Evolutionary conservation across 2,888 invertebrate genomes (phyloP).

Genomic region (Epinotia demarniana): DNA sequence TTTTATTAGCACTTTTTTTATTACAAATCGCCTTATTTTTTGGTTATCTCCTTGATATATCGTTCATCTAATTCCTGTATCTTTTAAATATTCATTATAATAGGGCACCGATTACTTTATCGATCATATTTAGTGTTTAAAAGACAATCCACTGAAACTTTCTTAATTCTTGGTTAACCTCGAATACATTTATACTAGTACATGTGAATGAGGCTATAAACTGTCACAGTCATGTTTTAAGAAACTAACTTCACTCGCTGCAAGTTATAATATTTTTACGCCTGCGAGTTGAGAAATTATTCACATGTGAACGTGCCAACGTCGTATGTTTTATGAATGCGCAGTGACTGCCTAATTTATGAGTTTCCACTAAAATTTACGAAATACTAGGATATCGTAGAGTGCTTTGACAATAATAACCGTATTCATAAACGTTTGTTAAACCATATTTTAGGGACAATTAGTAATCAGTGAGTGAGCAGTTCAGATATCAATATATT

Average conservation of each 20-base stretch:
- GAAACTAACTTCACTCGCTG: constrained; percentile 3
- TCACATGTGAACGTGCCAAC: constrained; percentile 34
- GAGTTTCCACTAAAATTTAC: constrained; percentile 9
- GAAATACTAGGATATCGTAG: not conserved
- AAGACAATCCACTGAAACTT: constrained; percentile 21
- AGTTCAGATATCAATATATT: too few species aligned
- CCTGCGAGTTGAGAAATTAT: constrained; percentile 27
- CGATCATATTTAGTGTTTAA: not conserved
- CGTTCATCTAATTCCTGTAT: constrained; percentile 40
- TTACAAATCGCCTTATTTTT: not conserved
- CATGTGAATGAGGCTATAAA: constrained; percentile 1
- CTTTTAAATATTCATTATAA: not conserved
- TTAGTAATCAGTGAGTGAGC: too few species aligned
- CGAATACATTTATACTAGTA: not conserved
- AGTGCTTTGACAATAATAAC: too few species aligned
- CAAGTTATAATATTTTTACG: constrained; percentile 10
- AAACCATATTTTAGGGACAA: too few species aligned
- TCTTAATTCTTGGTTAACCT: not conserved
- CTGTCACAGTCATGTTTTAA: not conserved
- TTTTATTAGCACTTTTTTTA: constrained; percentile 33
- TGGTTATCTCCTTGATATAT: not conserved
- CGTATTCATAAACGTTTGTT: not conserved
- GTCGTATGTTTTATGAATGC: constrained; percentile 29
- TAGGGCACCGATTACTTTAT: not conserved
- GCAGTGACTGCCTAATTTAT: constrained; percentile 25